These are phyloP conservation scores for Neomonachus schauinslandi DNA, from an alignment of 2,113 vertebrate species.

Conservation along the genomic window DNA sequence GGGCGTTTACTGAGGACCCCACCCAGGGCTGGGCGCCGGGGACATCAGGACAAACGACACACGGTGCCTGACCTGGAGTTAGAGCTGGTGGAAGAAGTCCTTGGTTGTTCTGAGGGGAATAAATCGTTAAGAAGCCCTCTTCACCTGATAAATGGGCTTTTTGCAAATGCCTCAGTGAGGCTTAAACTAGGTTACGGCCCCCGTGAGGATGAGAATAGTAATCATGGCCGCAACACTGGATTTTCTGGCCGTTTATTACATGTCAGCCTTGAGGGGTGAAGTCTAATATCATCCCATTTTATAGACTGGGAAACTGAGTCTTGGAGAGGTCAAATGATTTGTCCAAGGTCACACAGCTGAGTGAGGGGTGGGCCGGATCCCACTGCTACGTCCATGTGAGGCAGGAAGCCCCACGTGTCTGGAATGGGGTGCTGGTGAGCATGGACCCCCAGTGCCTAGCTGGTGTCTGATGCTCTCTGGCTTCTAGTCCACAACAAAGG, in stretches of 20 bases:
- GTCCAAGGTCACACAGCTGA: neutral
- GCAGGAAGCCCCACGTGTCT: neutral
- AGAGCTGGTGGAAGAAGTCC: neutral
- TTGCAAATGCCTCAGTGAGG: neutral
- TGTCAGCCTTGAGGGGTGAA: neutral
- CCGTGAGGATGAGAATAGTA: rapidly evolving
- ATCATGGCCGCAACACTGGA: neutral
- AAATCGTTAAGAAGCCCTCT: neutral
- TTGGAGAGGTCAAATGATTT: neutral
- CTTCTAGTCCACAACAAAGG: neutral
- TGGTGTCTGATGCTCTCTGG: neutral
- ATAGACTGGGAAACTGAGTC: neutral
- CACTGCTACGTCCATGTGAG: rapidly evolving
- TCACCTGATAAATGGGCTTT: neutral
- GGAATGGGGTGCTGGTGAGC: neutral
- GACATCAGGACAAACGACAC: neutral
- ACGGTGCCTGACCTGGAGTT: neutral
- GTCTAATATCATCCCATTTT: neutral
- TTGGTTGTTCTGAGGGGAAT: neutral
- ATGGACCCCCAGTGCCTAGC: neutral
- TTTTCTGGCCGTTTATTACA: neutral
- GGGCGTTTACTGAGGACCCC: neutral
- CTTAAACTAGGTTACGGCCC: neutral
- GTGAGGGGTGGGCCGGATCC: too few species aligned
- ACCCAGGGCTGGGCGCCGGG: neutral